Conservation (phyloP, 2,888 invertebrate genomes). For the Nebria salina region DNA sequence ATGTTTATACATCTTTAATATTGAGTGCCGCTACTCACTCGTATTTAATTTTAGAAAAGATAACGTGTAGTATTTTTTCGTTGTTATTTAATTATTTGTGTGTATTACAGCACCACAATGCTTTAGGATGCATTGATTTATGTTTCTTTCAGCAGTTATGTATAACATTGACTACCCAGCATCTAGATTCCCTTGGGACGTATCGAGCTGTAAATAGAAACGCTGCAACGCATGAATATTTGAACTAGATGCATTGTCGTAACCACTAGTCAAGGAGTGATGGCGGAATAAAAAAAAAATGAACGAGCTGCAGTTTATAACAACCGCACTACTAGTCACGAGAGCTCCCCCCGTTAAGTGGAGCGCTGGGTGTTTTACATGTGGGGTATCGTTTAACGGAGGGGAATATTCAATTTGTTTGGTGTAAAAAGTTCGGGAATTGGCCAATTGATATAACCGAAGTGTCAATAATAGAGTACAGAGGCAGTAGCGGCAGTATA, state of each 20-base stretch:
- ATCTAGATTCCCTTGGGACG: constrained; percentile 8
- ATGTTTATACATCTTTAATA: too few species aligned
- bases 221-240: constrained; percentile 42
- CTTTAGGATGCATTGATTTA: neutral
- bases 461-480: constrained; percentile 44
- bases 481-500: constrained; percentile 6
- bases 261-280: constrained; percentile 15
- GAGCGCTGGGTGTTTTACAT: neutral
- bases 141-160: neutral
- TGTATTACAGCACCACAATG: neutral
- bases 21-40: too few species aligned
- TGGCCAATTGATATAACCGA: constrained; percentile 42
- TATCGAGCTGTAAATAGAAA: constrained; percentile 37
- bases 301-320: neutral
- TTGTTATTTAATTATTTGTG: neutral
- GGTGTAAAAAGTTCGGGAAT: constrained; percentile 40
- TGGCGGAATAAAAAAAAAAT: constrained; percentile 21
- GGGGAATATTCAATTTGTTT: constrained; percentile 44
- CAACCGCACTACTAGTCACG: neutral
- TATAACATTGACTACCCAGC: neutral
- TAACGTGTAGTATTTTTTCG: too few species aligned
- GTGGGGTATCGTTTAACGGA: constrained; percentile 22
- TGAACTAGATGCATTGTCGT: constrained; percentile 37
- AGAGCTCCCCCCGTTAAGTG: neutral
- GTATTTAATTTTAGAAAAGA: too few species aligned